phyloP scores from a whole-genome alignment of 2,113 vertebrate genomes.

The Phalacrocorax pelagicus region DNA sequence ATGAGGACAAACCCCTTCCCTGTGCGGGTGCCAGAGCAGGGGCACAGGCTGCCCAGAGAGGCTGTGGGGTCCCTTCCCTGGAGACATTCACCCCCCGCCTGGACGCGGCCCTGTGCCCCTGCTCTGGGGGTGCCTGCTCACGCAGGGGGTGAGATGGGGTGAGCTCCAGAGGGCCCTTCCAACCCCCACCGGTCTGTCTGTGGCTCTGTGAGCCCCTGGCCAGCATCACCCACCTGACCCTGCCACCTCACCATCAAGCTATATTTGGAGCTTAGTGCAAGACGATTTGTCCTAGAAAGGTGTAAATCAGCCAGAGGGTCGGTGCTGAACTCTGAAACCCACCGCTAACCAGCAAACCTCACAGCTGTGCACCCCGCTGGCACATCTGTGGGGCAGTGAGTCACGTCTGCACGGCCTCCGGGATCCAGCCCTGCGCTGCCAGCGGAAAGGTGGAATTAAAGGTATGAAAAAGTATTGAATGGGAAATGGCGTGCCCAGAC shows the following conservation, averaged over 20 bases:
- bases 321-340: background rate
- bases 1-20: too few species aligned
- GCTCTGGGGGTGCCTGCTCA: too few species aligned
- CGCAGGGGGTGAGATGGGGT: too few species aligned
- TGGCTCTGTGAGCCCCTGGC: background rate
- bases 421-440: background rate
- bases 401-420: background rate
- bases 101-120: too few species aligned
- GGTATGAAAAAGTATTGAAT: background rate
- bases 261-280: background rate
- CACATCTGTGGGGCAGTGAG: background rate
- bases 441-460: background rate
- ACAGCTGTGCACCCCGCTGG: accelerated
- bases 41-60: too few species aligned
- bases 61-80: too few species aligned
- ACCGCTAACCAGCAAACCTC: background rate
- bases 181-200: too few species aligned
- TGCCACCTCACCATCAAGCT: background rate
- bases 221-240: background rate
- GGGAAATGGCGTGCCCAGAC: background rate
- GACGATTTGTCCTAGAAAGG: background rate
- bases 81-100: too few species aligned
- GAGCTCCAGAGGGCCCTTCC: too few species aligned
- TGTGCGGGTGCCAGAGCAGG: too few species aligned
- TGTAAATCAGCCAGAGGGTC: background rate